phyloP scores from a whole-genome alignment of 1,140 invertebrate genomes.

The Drosophila kurseongensis region DNA sequence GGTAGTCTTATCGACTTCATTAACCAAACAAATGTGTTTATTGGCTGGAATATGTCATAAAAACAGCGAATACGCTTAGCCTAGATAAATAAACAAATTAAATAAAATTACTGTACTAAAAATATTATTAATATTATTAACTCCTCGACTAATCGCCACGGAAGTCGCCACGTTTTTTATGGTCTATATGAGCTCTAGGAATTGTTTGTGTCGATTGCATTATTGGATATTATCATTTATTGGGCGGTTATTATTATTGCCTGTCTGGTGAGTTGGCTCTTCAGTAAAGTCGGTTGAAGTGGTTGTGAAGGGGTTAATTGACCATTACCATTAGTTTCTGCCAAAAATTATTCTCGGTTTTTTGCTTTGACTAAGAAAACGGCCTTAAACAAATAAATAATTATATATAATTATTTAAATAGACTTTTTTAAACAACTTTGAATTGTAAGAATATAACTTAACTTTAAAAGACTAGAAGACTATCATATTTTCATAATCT shows the following conservation, averaged over 20 bases:
- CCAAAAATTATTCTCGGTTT: too few relatives aligned
- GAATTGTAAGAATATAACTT: too few relatives aligned
- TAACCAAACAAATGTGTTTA: constrained; percentile 81
- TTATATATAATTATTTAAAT: too few relatives aligned
- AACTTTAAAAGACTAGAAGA: too few relatives aligned
- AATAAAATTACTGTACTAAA: constrained; percentile 79
- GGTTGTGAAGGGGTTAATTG: not conserved
- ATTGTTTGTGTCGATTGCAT: constrained; percentile 11
- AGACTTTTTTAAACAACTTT: too few relatives aligned
- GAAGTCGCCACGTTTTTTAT: constrained; percentile 36
- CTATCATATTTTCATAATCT: too few relatives aligned
- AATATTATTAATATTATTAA: constrained; percentile 68
- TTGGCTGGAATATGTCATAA: constrained; percentile 41
- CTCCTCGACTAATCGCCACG: constrained; percentile 30
- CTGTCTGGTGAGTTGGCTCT: not conserved
- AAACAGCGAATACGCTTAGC: constrained; percentile 43
- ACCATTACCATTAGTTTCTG: too few relatives aligned
- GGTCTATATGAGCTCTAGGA: not conserved
- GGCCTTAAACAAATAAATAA: too few relatives aligned
- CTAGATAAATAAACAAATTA: constrained; percentile 82
- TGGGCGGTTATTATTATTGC: constrained; percentile 1
- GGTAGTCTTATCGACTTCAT: constrained; percentile 78
- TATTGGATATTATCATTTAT: constrained; percentile 35
- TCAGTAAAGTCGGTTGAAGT: not conserved
- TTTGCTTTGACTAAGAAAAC: too few relatives aligned